A percentile compares a stretch with the other conserved stretches of the same genome.
These are phyloP conservation scores for Pterocles orientalis DNA, from an alignment of 2,113 vertebrate species.

Conservation along the genomic window DNA sequence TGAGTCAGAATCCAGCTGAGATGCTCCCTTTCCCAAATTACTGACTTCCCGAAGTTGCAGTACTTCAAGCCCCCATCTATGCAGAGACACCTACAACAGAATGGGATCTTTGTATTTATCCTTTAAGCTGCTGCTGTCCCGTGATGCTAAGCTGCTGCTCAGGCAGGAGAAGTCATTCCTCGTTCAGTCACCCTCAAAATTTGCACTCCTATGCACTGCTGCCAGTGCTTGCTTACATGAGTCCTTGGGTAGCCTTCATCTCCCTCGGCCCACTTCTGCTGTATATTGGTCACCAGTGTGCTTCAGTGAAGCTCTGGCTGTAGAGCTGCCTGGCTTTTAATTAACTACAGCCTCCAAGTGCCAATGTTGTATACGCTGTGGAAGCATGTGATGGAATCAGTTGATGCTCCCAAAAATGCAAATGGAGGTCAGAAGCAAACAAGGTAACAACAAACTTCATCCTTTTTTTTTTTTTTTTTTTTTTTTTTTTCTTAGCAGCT, in stretches of 20 bases:
- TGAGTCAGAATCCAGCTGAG: not conserved
- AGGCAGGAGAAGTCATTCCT: not conserved
- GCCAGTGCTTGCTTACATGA: accelerated
- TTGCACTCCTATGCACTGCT: not conserved
- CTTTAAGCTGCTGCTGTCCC: not conserved
- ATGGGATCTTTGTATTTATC: not conserved
- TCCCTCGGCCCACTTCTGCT: not conserved
- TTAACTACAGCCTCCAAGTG: not conserved
- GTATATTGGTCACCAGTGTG: not conserved
- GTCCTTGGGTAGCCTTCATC: not conserved
- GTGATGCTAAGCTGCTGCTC: not conserved
- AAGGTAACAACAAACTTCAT: not conserved
- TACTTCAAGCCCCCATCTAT: not conserved
- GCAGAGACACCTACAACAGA: not conserved
- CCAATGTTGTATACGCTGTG: not conserved
- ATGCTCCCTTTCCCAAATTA: not conserved
- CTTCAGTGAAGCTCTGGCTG: not conserved
- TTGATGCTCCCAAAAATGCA: not conserved
- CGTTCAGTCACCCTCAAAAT: not conserved
- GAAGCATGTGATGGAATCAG: not conserved
- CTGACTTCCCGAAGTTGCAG: not conserved
- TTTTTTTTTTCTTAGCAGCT: not conserved
- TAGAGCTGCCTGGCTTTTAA: not conserved
- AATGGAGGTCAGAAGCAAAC: not conserved
- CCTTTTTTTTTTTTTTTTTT: not conserved